Base-by-base conservation (phyloP, 2,113 vertebrate genomes). In the Orcinus orca region DNA sequence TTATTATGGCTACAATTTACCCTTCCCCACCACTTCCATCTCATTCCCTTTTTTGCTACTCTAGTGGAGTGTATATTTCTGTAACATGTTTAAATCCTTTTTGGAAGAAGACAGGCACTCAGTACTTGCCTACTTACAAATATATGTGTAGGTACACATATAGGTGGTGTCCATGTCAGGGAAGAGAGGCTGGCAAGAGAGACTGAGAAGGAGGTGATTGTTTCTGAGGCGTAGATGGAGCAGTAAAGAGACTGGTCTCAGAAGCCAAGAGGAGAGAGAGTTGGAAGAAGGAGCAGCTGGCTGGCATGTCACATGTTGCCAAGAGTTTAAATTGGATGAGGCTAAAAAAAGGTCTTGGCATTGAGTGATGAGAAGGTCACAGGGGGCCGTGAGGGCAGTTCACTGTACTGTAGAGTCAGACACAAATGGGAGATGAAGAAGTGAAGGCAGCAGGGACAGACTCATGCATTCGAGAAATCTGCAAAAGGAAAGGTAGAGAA, bases 301-400 rank as follows among this genome's bases (percentile, higher is more conserved):
- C 29, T 2, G 0, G 41, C 29, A 25, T 29, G 89, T 93, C 96
- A 96, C 97, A 89, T 80, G 77, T 55, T 76, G 58, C 82, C 44
- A 80, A 95, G 89, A 93, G 82, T 70, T 93, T 96, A 95, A 93
- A 88, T 84, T 96, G 96, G 93, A 96, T 92, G 33, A 87, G 63
- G 67, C 95, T 97, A 86, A 92, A 96, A 95, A 97, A 97, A 96
- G 92, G 31, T 38, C 38, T 44, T 82, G 71, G 71, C 89, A 89
- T 44, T 95, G 95, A 96, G 86, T 0, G 5, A 73, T 60, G 85
- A 95, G 85, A 97, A 95, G 95, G 93, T 96, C 93, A 80, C 38
- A 0, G 4, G 50, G 62, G 70, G 80, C 20, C 8, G 13, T n/a
- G 47, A 81, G 93, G 74, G 58, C 62, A 62, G 55, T 25, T 36